Evolutionary conservation across 2,797 vertebrate genomes (phyloP), one percentile per base, ranked within the genome.

Genomic region (Amblyopsis hoosieri): DNA sequence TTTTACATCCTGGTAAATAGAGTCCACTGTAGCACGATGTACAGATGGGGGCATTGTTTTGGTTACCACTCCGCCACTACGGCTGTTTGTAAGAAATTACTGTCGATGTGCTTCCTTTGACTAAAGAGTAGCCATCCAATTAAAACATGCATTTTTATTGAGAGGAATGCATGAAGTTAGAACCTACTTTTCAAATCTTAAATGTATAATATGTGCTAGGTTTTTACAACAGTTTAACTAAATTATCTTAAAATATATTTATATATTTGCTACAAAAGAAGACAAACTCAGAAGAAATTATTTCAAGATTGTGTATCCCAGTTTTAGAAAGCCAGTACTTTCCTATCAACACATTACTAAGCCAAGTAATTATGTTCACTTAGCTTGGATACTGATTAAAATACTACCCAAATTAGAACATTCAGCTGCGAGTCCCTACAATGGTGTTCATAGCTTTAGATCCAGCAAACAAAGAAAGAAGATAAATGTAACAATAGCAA

Each of bases 31-130:
- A 66, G 66, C 31, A 42, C 50, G 69, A 48, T 57, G 49, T 60
- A 37, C 69, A 75, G 61, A 66, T 47, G 49, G 54, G 68, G 29
- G 72, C 47, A 67, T 69, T 71, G 54, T 65, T 84, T 77, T 53
- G 48, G 45, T 67, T 79, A 66, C 55, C 45, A 37, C 29, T 57
- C 23, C 59, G 49, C 75, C 46, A 66, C 69, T 69, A 62, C 45
- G 47, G 19, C n/a, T 61, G 53, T 75, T 66, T 66, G 45, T 64
- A 48, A 64, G 78, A 66, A 69, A 17, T 7, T 0, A 51, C 67
- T 66, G 46, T 23, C 3, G 33, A 12, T 48, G 1, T 3, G 31
- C 2, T 53, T 50, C 33, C 71, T 9, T 55, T 69, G 13, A 61
- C 58, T 54, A 55, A 45, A 55, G 37, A 4, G 33, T 49, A 61